Evolutionary conservation across 2,888 invertebrate genomes (phyloP).

Genomic region (Rhamnusium bicolor): DNA sequence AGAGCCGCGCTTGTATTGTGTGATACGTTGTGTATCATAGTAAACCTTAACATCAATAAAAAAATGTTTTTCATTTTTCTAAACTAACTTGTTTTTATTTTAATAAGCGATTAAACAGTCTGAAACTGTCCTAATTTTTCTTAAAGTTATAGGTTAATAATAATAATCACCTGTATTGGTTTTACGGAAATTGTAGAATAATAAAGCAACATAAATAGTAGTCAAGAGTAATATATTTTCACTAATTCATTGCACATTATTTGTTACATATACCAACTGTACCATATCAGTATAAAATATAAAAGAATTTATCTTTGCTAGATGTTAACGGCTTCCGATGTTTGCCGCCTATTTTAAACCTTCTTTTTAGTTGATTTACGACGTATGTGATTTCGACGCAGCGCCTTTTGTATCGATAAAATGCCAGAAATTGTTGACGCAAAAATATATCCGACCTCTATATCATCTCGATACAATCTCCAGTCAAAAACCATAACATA

Average conservation of each 20-base stretch:
- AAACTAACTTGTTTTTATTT: no score
- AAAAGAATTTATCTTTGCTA: slow-evolving; percentile 27
- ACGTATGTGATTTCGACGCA: slow-evolving; percentile 37
- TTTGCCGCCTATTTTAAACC: slow-evolving; percentile 32
- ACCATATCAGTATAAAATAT: neutral
- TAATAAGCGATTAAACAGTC: no score
- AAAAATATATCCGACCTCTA: slow-evolving; percentile 33
- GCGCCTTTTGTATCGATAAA: slow-evolving; percentile 48
- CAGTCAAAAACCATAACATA: slow-evolving; percentile 36
- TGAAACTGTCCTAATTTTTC: no score
- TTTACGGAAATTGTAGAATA: neutral
- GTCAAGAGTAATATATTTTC: neutral
- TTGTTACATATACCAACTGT: neutral
- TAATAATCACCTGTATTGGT: neutral
- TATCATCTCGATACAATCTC: slow-evolving; percentile 36
- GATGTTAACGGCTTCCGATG: slow-evolving; percentile 38
- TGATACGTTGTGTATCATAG: no score
- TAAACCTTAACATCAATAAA: no score
- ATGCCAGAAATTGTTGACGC: slow-evolving; percentile 42
- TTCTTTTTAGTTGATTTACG: slow-evolving; percentile 39
- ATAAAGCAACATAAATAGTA: neutral
- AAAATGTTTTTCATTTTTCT: no score
- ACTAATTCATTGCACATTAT: neutral
- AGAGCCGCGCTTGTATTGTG: no score
- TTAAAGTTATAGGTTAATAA: no score